Evolutionary conservation across 2,888 invertebrate genomes (phyloP).

Genomic region (Diarsia brunnea): DNA sequence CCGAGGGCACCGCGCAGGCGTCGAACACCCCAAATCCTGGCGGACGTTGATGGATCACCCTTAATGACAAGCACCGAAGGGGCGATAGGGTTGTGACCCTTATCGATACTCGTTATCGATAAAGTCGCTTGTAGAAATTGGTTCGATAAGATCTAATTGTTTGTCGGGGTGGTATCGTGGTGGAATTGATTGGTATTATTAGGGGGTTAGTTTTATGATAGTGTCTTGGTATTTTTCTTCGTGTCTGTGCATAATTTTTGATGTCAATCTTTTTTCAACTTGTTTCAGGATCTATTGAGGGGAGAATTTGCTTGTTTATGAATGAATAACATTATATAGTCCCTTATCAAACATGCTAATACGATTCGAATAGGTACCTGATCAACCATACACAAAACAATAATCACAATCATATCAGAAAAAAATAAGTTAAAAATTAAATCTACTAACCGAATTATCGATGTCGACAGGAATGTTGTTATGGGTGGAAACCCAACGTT

Average conservation of each 20-base stretch:
- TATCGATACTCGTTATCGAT: constrained; percentile 75
- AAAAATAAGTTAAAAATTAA: not conserved
- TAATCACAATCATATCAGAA: not conserved
- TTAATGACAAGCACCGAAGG: constrained; percentile 90
- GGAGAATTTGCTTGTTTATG: not conserved
- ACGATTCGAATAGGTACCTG: no score
- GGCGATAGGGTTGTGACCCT: constrained; percentile 78
- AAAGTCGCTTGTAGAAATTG: constrained; percentile 74
- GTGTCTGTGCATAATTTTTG: constrained; percentile 6
- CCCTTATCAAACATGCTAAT: no score
- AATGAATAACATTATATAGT: no score
- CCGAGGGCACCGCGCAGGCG: constrained; percentile 81
- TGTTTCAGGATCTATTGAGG: not conserved
- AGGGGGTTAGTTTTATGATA: constrained; percentile 60
- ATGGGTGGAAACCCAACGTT: no score
- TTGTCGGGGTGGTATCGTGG: constrained; percentile 64
- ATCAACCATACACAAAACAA: not conserved
- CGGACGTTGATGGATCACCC: constrained; percentile 91
- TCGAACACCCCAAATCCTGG: constrained; percentile 88
- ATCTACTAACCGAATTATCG: constrained; percentile 25
- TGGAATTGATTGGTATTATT: constrained; percentile 68
- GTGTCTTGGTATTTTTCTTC: constrained; percentile 17
- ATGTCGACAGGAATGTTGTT: constrained; percentile 64
- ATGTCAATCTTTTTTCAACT: not conserved
- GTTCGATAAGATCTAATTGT: constrained; percentile 77